phyloP scores from a whole-genome alignment of 2,113 vertebrate genomes.

The Anguilla japonica region DNA sequence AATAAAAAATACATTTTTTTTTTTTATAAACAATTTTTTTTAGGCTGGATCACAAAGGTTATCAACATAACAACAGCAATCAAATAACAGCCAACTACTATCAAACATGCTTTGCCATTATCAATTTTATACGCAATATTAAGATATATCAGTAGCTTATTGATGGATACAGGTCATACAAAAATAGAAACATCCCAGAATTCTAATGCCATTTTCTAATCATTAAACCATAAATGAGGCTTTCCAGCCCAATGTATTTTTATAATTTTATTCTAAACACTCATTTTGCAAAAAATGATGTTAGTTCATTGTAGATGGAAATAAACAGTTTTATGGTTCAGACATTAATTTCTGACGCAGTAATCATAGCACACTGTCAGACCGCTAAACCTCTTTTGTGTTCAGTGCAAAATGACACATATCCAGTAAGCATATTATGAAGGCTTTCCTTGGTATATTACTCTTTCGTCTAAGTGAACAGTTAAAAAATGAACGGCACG shows the following conservation, averaged over 20 bases:
- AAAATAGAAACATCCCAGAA: neutral
- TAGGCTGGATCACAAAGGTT: no score
- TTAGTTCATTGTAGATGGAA: no score
- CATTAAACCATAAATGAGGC: no score
- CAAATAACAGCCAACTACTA: neutral
- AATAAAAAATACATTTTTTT: no score
- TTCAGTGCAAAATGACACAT: conserved; percentile 16
- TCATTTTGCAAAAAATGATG: no score
- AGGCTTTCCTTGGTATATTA: neutral
- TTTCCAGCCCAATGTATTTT: no score
- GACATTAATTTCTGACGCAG: neutral
- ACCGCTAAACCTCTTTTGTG: neutral
- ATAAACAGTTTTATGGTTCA: neutral
- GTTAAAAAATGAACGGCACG: conserved; percentile 10
- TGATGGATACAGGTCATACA: neutral
- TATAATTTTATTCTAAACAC: no score
- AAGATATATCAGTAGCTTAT: neutral
- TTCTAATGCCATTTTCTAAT: no score
- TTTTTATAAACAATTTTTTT: neutral
- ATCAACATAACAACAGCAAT: conserved; percentile 30
- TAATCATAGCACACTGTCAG: neutral
- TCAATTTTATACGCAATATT: neutral
- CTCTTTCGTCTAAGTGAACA: conserved; percentile 25
- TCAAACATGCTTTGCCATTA: neutral
- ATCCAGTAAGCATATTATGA: neutral